Base-by-base conservation (phyloP, 2,113 vertebrate species). In the Phaethon lepturus region DNA sequence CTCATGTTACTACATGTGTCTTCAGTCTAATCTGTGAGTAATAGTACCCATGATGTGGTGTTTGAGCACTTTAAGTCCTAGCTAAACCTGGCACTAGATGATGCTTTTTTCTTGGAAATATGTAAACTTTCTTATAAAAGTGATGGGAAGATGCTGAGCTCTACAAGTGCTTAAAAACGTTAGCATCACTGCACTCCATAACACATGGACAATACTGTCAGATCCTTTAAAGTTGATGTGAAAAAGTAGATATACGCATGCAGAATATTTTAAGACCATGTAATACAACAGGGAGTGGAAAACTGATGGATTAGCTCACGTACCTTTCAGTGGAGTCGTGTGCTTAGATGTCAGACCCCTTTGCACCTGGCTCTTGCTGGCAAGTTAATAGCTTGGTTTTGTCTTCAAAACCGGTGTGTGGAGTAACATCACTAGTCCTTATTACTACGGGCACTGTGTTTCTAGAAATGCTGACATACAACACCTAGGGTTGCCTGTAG, bases 1-100 rank as follows among this genome's bases (percentile, higher is more conserved):
- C 47, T 53, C n/a, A 0, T 10, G 3, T 50, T 13, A 50, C 50
- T 29, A 1, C 6, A 0, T 10, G 8, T 17, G 11, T 56, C 56
- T 69, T 22, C 55, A 38, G 69, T 14, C 49, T 64, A 8, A 11
- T 15, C 69, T 55, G 55, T 44, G 56, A 53, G 66, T 16, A 50
- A 28, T 14, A 18, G 31, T 6, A 23, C 31, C 45, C 31, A 1
- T 15, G 17, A 6, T 0, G 2, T 55, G 35, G 40, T 11, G 17
- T n/a, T 29, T 19, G 78, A 75, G 33, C 20, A 2, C 38, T 38
- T 33, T 2, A 18, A 40, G 16, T 33, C 24, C 6, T 19, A 45
- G 24, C 68, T 63, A 31, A 68, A 50, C 7, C 40, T 45, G 22
- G 50, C 42, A 7, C 59, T 11, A 53, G n/a, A 8, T 44, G 6